Evolutionary conservation across 2,888 invertebrate species (phyloP).

Genomic region (Deilephila porcellus): DNA sequence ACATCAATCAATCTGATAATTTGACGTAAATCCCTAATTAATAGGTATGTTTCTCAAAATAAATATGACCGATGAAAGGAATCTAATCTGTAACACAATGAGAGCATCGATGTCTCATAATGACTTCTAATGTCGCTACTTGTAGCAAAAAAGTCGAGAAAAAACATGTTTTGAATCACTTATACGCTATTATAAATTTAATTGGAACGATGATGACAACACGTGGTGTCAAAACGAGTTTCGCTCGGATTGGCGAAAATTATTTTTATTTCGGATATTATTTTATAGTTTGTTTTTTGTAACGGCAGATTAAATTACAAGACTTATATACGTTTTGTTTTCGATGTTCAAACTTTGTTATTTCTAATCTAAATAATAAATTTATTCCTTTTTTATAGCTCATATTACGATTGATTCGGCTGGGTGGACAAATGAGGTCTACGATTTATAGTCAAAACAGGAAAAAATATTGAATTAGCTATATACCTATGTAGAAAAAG

Average conservation of each 20-base stretch:
- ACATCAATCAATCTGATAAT: too few relatives aligned
- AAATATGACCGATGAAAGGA: not conserved
- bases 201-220: conserved; percentile 4
- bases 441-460: too few relatives aligned
- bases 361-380: too few relatives aligned
- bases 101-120: not conserved
- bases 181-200: conserved; percentile 12
- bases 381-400: too few relatives aligned
- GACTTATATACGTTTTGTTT: too few relatives aligned
- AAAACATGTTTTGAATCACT: conserved; percentile 5
- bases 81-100: not conserved
- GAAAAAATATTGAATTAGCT: too few relatives aligned
- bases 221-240: conserved; percentile 17
- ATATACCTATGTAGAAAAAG: too few relatives aligned
- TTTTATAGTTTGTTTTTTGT: not conserved
- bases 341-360: too few relatives aligned
- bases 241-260: not conserved
- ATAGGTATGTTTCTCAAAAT: not conserved
- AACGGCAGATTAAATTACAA: too few relatives aligned
- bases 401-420: too few relatives aligned
- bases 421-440: too few relatives aligned
- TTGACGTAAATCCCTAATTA: not conserved
- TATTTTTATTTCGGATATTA: not conserved
- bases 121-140: not conserved
- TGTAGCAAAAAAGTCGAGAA: not conserved